phyloP scores from a whole-genome alignment of 2,888 invertebrate species.

The Pyrrhopygopsis socrates region DNA sequence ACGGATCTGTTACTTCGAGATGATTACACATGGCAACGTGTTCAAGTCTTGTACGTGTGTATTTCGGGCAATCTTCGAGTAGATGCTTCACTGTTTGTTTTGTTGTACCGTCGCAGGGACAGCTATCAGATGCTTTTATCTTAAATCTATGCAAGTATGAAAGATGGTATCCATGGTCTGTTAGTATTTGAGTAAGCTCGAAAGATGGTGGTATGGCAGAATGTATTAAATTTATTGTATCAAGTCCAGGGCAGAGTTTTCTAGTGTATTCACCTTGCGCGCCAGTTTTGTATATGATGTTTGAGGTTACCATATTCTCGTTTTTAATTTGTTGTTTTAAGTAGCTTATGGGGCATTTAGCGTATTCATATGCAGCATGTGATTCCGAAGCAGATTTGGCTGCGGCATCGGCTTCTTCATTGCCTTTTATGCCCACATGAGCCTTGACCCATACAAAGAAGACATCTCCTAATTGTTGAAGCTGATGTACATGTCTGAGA shows the following conservation, averaged over 20 bases:
- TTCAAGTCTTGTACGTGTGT: background rate
- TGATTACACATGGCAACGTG: background rate
- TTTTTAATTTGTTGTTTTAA: background rate
- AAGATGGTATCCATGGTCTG: slow-evolving; percentile 24
- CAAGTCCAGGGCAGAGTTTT: background rate
- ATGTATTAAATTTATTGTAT: background rate
- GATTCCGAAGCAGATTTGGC: slow-evolving; percentile 10
- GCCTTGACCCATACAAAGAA: background rate
- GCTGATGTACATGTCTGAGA: too few species aligned
- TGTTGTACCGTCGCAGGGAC: slow-evolving; percentile 21
- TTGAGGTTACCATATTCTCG: background rate
- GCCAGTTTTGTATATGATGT: background rate
- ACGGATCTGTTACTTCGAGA: background rate
- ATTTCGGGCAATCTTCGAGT: slow-evolving; percentile 17
- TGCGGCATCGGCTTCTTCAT: slow-evolving; percentile 21
- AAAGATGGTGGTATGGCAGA: background rate
- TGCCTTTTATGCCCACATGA: background rate
- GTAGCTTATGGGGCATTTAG: background rate
- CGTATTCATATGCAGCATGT: slow-evolving; percentile 9
- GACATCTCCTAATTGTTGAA: too few species aligned
- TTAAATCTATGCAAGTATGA: slow-evolving; percentile 30
- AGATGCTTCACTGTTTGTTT: background rate
- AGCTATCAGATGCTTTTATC: slow-evolving; percentile 16
- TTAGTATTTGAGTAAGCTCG: slow-evolving; percentile 14
- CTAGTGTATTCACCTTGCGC: background rate